Evolutionary conservation across 2,888 invertebrate species (phyloP).

Genomic region (Ceraclea dissimilis): DNA sequence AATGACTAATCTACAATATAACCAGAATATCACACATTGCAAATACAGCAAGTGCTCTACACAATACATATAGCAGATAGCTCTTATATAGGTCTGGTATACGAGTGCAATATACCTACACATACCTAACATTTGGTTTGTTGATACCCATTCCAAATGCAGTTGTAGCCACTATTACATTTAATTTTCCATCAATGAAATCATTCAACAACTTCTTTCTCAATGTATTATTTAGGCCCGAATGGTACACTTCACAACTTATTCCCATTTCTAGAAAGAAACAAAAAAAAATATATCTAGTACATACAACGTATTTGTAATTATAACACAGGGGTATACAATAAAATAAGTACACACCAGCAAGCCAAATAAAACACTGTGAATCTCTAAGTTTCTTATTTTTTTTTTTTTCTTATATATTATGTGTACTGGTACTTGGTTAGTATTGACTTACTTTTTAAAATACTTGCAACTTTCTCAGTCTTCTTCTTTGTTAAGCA

Average conservation of each 20-base stretch:
- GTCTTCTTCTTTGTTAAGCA: conserved; percentile 57
- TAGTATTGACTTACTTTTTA: conserved; percentile 25
- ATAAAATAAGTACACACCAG: no score
- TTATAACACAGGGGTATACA: no score
- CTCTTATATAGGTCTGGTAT: no score
- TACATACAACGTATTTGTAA: no score
- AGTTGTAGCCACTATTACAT: conserved; percentile 55
- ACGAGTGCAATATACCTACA: background rate
- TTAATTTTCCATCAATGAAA: conserved; percentile 54
- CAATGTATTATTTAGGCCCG: conserved; percentile 44
- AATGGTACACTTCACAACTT: conserved; percentile 54
- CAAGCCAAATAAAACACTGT: no score
- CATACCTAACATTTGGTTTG: conserved; percentile 58
- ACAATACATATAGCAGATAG: no score
- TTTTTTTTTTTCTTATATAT: no score
- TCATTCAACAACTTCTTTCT: conserved; percentile 51
- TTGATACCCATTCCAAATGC: conserved; percentile 70
- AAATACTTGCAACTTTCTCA: conserved; percentile 42
- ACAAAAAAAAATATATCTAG: conserved; percentile 1
- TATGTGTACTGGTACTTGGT: no score
- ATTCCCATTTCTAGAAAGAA: conserved; percentile 34
- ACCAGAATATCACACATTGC: no score
- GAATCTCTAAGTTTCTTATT: no score
- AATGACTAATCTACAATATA: conserved; percentile 39
- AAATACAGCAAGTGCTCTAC: background rate